Percentiles rank a stretch among this genome's conserved stretches.
phyloP scores from a whole-genome alignment of 2,888 invertebrate genomes.

The Tipula helvola region DNA sequence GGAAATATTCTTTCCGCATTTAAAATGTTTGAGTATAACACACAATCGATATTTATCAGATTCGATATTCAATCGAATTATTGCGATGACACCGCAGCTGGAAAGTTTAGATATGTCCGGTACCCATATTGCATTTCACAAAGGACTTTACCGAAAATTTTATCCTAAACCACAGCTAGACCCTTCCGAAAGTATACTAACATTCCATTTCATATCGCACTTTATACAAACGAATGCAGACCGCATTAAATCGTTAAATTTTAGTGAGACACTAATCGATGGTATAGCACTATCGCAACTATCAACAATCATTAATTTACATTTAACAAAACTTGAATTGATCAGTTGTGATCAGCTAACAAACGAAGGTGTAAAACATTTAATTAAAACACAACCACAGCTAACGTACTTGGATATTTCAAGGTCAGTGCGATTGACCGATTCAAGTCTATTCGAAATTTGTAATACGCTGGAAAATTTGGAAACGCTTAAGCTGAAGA shows the following conservation, averaged over 20 bases:
- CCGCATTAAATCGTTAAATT: slow-evolving; percentile 45
- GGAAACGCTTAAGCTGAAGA: slow-evolving; percentile 45
- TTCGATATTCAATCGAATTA: slow-evolving; percentile 54
- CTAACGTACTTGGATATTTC: slow-evolving; percentile 49
- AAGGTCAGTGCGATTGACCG: slow-evolving; percentile 50
- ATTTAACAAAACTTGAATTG: slow-evolving; percentile 41
- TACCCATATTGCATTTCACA: slow-evolving; percentile 59
- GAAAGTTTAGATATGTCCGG: slow-evolving; percentile 49
- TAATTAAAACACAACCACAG: slow-evolving; percentile 43
- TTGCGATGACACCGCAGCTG: slow-evolving; percentile 45
- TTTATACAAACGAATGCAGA: slow-evolving; percentile 42
- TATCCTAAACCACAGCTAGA: slow-evolving; percentile 40
- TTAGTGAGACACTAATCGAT: slow-evolving; percentile 56
- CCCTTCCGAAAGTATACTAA: slow-evolving; percentile 56
- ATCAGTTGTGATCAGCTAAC: slow-evolving; percentile 50
- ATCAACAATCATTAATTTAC: slow-evolving; percentile 39
- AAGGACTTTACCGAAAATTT: slow-evolving; percentile 52
- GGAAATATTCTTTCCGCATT: slow-evolving; percentile 23
- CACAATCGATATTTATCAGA: slow-evolving; percentile 62
- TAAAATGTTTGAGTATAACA: slow-evolving; percentile 47
- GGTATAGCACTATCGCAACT: slow-evolving; percentile 45
- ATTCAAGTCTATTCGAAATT: slow-evolving; percentile 47
- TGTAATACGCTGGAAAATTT: slow-evolving; percentile 45
- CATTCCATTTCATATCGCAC: slow-evolving; percentile 51
- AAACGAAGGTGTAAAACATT: slow-evolving; percentile 41